Evolutionary conservation across 1,140 invertebrate genomes (phyloP).

Genomic region (Marisa cornuarietis): DNA sequence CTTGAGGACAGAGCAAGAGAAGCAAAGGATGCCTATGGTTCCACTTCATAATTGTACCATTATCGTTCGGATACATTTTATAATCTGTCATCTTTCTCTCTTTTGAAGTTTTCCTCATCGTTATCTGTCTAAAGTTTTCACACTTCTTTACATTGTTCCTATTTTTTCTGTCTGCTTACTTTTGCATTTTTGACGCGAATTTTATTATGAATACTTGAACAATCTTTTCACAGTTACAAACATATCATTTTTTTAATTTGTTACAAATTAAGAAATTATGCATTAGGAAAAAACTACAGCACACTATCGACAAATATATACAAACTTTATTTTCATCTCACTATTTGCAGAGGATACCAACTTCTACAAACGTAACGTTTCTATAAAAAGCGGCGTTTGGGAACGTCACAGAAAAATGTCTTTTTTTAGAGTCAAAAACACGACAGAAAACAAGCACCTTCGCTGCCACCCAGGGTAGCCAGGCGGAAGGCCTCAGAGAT

Average conservation of each 20-base stretch:
- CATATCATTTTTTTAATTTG: background rate
- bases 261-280: background rate
- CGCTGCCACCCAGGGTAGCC: constrained; percentile 86
- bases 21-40: background rate
- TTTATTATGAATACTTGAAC: background rate
- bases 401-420: too few relatives aligned
- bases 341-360: too few relatives aligned
- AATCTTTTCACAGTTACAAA: background rate
- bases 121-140: background rate
- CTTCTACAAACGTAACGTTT: too few relatives aligned
- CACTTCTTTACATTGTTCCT: background rate
- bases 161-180: background rate
- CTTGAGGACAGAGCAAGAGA: constrained; percentile 68
- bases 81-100: too few relatives aligned
- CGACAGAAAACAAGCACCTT: constrained; percentile 68
- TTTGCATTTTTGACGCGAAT: background rate
- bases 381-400: too few relatives aligned
- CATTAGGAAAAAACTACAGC: too few relatives aligned
- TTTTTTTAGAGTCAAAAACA: too few relatives aligned
- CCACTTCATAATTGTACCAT: background rate
- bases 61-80: too few relatives aligned
- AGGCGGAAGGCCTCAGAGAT: constrained; percentile 84
- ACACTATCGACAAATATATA: too few relatives aligned
- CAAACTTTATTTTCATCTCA: too few relatives aligned
- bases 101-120: too few relatives aligned